Evolutionary conservation across 2,888 invertebrate species (phyloP), one percentile per base, ranked within the genome.

Genomic region (Conistra vaccinii): DNA sequence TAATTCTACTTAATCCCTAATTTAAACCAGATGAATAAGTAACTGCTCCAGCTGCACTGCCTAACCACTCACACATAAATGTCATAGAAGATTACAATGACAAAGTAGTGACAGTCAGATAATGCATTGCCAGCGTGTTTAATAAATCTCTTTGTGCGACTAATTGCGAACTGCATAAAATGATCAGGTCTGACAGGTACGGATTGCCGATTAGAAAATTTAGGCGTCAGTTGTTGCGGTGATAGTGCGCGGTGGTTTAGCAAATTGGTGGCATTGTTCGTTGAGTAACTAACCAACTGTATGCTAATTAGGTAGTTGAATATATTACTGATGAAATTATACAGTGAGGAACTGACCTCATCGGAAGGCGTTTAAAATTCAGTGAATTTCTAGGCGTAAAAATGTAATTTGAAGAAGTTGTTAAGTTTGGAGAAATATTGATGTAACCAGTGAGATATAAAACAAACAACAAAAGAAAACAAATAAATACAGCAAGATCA

Each of bases 91-190:
- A 69, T 58, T 78, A 69, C 35, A 82, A 69, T 65, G 32, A 51
- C 81, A 71, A 76, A 80, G 48, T 42, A 63, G 48, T 68, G 68
- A 75, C 69, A 78, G 68, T 48, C 5, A 14, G n/a, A 66, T 57
- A 66, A 68, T 42, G n/a, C 48, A 68, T 58, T 45, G 55, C 45
- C 32, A 69, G 26, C n/a, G n/a, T 45, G 58, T 67, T 68, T 76
- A 80, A 55, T 83, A 67, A 76, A 76, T 76, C 76, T 76, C 76
- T 82, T 72, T 83, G 82, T 68, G 9, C 17, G 35, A 63, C 66
- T 83, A 72, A 84, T 80, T 83, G 76, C 61, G 20, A 84, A 80
- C 51, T 76, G 76, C 80, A 82, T 80, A 63, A 63, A 80, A 83
- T 84, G 35, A 80, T 83, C 61, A 57, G 53, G 32, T 48, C 39